Conservation (phyloP, 2,888 invertebrate species). For the Xestia sexstrigata region DNA sequence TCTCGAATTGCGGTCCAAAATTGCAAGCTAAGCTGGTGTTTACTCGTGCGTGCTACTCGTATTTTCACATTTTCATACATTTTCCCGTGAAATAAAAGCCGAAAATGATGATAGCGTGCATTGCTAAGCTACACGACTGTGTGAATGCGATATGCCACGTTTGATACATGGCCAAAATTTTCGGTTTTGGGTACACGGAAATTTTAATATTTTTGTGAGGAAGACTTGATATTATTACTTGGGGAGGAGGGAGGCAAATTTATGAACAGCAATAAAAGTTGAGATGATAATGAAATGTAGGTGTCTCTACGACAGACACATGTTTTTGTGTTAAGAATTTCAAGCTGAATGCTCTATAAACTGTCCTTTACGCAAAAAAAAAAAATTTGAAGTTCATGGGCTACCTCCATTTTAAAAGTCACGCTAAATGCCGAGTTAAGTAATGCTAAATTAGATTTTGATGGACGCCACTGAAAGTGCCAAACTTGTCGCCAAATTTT, state of each 20-base stretch:
- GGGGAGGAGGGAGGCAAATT: neutral
- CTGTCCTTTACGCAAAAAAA: neutral
- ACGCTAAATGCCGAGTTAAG: neutral
- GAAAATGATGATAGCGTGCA: conserved; percentile 44
- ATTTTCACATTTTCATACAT: conserved; percentile 12
- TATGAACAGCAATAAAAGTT: neutral
- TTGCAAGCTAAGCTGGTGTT: conserved; percentile 18
- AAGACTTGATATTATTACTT: neutral
- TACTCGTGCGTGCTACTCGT: neutral
- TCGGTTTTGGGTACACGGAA: no score
- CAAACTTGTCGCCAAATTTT: no score
- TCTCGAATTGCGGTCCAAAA: conserved; percentile 18
- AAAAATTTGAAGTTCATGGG: no score
- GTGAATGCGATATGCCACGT: conserved; percentile 27
- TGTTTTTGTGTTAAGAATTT: neutral
- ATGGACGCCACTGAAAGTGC: no score
- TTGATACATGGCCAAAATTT: conserved; percentile 1
- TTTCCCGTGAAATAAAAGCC: conserved; percentile 48
- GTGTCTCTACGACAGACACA: neutral
- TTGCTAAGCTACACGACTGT: conserved; percentile 22
- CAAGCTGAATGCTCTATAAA: neutral
- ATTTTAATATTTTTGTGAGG: neutral
- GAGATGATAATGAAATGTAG: neutral
- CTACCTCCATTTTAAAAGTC: neutral
- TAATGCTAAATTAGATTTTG: neutral